Conservation (phyloP, 2,888 invertebrate species). For the Cacoxenus indagator region DNA sequence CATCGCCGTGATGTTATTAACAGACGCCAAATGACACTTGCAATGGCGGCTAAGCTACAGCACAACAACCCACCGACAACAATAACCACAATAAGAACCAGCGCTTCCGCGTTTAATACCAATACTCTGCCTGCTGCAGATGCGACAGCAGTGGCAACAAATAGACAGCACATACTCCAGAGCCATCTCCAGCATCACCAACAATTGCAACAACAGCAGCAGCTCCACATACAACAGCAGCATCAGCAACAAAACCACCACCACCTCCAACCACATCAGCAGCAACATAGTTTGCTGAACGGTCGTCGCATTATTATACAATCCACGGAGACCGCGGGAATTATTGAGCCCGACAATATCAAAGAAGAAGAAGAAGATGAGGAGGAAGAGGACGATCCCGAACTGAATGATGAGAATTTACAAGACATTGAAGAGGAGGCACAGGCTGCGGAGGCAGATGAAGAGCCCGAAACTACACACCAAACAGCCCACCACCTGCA, state of each 20-base stretch:
- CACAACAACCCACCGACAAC: conserved; percentile 66
- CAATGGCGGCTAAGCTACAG: conserved; percentile 29
- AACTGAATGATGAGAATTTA: conserved; percentile 64
- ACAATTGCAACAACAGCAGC: conserved; percentile 37
- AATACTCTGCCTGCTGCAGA: conserved; percentile 27
- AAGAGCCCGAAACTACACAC: conserved; percentile 50
- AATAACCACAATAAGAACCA: conserved; percentile 47
- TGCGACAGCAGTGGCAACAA: conserved; percentile 33
- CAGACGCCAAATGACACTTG: conserved; percentile 30
- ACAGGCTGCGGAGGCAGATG: conserved; percentile 63
- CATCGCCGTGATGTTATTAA: conserved; percentile 34
- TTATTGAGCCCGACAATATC: conserved; percentile 19
- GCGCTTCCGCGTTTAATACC: conserved; percentile 56
- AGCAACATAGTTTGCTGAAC: conserved; percentile 57
- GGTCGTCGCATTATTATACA: conserved; percentile 65
- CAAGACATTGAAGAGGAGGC: conserved; percentile 68
- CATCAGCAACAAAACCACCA: conserved; percentile 40
- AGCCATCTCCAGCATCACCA: conserved; percentile 29
- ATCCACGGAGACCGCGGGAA: conserved; percentile 39
- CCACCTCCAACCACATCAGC: conserved; percentile 47
- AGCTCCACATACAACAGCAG: conserved; percentile 41
- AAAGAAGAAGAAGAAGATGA: conserved; percentile 36
- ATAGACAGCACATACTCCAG: conserved; percentile 38
- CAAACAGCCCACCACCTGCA: conserved; percentile 33
- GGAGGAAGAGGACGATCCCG: conserved; percentile 66